phyloP scores from a whole-genome alignment of 2,888 invertebrate species.

The Drosophila demipolita region DNA sequence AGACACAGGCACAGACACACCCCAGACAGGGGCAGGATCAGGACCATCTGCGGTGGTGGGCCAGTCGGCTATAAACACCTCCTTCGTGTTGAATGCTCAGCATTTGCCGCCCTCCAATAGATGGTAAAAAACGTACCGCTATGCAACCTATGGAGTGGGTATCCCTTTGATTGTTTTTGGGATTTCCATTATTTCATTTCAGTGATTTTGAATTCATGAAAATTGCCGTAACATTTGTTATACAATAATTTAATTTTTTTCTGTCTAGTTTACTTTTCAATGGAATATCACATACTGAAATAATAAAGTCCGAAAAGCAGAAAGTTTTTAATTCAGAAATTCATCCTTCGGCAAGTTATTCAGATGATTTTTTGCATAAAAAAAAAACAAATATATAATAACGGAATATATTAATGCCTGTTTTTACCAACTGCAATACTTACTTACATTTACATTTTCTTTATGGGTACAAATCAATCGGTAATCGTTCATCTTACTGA shows the following conservation, averaged over 20 bases:
- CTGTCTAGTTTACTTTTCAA: slow-evolving; percentile 1
- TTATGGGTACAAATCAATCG: background rate
- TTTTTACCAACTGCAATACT: background rate
- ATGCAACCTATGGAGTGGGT: slow-evolving; percentile 38
- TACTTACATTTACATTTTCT: background rate
- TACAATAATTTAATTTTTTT: slow-evolving; percentile 73
- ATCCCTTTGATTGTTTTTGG: slow-evolving; percentile 82
- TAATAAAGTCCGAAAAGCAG: background rate
- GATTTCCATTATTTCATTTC: slow-evolving; percentile 84
- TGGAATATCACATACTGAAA: slow-evolving; percentile 3
- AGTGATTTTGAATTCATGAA: slow-evolving; percentile 83
- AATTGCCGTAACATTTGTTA: slow-evolving; percentile 83
- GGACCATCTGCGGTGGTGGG: slow-evolving; percentile 43
- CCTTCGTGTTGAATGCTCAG: slow-evolving; percentile 29
- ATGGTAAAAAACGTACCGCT: slow-evolving; percentile 13
- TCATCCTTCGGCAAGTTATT: background rate
- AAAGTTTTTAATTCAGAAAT: background rate
- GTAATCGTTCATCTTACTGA: background rate
- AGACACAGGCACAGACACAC: slow-evolving; percentile 38
- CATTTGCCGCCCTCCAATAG: slow-evolving; percentile 28
- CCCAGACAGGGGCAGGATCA: slow-evolving; percentile 28
- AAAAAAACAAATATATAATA: background rate
- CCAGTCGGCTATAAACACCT: slow-evolving; percentile 34
- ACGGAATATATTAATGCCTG: background rate
- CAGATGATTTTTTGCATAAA: background rate